Base-by-base conservation (phyloP, 2,888 invertebrate species). In the Mactromeris polynyma region DNA sequence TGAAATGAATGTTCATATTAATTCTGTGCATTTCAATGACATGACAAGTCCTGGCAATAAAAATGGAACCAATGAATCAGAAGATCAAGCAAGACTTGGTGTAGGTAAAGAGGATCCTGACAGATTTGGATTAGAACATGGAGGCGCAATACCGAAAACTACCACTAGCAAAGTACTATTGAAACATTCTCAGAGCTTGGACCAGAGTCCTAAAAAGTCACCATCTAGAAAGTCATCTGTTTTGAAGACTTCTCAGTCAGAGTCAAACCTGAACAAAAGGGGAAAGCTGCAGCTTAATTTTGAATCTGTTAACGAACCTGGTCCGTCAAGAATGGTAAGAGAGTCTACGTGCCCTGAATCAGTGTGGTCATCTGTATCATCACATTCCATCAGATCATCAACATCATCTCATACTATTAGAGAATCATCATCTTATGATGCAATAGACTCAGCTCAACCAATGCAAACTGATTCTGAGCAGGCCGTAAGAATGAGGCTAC, bases 1-100 rank as follows among this genome's bases (percentile, higher is more conserved):
- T 17, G 98, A 98, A 95, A 97, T 98, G 95, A 97, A 98, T 90
- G 97, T 98, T 7, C 98, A 98, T 95, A 98, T 98, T 4, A 98
- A 98, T 96, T 98, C 98, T 93, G 98, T 98, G 19, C 98, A 98
- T 97, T 97, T 98, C 92, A 98, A 98, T 96, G 94, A 94, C 42
- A 81, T 91, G 40, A 97, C 98, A 82, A 98, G 98, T 78, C 98
- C 86, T 40, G 78, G 31, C 38, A 40, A 40, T 7, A 78, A 82
- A 51, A 54, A 82, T 7, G 86, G 58, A 7, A 69, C 33, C 11
- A 85, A 77, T 83, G 81, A 77, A 40, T 64, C 77, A 14, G 85
- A 58, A 69, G 83, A 42, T 36, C 51, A 80, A 3, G 81, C 80
- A 31, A 79, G 69, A 31, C 81, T 26, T 33, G 58, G 14, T 33